These are phyloP conservation scores for Calameuta filiformis DNA, from an alignment of 2,888 invertebrate species.

Conservation along the genomic window DNA sequence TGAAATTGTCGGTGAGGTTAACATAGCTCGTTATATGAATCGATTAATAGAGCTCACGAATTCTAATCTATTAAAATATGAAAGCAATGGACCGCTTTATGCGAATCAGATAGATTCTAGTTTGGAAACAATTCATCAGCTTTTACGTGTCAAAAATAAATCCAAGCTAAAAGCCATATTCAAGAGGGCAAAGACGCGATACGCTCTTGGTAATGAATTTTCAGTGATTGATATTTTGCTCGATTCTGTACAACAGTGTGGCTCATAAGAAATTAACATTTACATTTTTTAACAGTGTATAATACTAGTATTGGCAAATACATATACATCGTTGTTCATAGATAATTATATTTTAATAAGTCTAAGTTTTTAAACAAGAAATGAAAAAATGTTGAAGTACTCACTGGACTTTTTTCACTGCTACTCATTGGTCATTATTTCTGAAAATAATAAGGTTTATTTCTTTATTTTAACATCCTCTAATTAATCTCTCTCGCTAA, in stretches of 20 bases:
- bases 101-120: constrained; percentile 52
- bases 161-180: background rate
- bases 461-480: background rate
- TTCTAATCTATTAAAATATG: constrained; percentile 50
- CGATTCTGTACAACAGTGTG: constrained; percentile 11
- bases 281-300: too few species aligned
- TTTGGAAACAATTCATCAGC: constrained; percentile 48
- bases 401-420: background rate
- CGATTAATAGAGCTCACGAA: constrained; percentile 52
- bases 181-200: background rate
- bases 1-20: constrained; percentile 56
- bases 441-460: background rate
- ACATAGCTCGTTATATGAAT: constrained; percentile 59
- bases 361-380: background rate
- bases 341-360: background rate
- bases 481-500: background rate
- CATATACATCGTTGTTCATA: background rate
- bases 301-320: background rate
- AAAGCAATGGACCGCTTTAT: constrained; percentile 47
- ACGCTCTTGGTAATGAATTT: constrained; percentile 40
- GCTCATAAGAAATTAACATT: background rate
- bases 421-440: background rate
- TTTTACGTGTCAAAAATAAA: constrained; percentile 29
- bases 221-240: constrained; percentile 55
- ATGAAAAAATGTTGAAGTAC: background rate